Conservation (phyloP, 2,797 vertebrate species). For the Syngnathus acus region DNA sequence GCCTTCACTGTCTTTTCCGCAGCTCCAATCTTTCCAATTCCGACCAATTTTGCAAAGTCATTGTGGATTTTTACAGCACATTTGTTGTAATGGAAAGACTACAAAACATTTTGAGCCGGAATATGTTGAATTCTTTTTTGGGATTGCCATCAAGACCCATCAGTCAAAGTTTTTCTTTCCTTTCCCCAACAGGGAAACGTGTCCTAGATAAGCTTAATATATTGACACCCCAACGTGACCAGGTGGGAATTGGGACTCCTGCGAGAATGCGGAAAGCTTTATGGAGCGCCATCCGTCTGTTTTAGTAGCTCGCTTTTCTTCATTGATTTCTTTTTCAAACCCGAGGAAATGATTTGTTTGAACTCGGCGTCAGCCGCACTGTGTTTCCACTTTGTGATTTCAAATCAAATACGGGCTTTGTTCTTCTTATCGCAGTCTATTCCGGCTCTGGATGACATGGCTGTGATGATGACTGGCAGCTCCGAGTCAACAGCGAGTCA, state of each 20-base stretch:
- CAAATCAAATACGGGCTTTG: slow-evolving; percentile 57
- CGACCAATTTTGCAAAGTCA: no score
- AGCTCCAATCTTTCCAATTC: no score
- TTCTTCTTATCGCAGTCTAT: slow-evolving; percentile 45
- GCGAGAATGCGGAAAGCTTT: slow-evolving; percentile 23
- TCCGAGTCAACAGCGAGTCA: slow-evolving; percentile 1
- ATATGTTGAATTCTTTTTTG: background rate
- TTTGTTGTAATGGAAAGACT: no score
- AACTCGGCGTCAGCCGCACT: slow-evolving; percentile 20
- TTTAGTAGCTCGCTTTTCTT: slow-evolving; percentile 26
- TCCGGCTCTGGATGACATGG: slow-evolving; percentile 25
- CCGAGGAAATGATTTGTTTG: slow-evolving; percentile 34
- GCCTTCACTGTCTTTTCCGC: no score
- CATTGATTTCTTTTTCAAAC: slow-evolving; percentile 24
- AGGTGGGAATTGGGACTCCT: slow-evolving; percentile 43
- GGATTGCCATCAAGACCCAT: background rate
- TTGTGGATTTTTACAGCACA: no score
- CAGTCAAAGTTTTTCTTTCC: background rate
- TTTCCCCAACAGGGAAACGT: background rate
- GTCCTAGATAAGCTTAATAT: background rate
- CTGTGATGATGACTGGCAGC: slow-evolving; percentile 31
- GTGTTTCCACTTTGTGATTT: slow-evolving; percentile 43
- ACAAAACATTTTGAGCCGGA: background rate
- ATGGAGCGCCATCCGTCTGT: slow-evolving; percentile 16
- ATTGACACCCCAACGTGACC: slow-evolving; percentile 19